Percentiles rank a stretch among this genome's conserved stretches.
These are phyloP conservation scores for Drosophila dunni DNA, from an alignment of 1,140 invertebrate species.

Conservation along the genomic window DNA sequence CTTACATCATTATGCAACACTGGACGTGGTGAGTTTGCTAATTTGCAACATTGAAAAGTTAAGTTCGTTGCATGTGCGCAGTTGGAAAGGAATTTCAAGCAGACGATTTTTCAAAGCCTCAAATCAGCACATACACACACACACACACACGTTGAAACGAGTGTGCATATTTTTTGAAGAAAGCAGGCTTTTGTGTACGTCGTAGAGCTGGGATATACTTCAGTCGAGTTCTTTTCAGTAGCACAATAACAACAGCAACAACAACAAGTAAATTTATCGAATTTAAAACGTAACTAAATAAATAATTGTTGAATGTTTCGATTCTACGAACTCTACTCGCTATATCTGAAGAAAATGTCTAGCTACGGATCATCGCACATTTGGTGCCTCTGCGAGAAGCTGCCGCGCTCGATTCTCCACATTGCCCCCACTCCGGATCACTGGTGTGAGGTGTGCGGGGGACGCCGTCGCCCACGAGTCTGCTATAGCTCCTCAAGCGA, in stretches of 20 bases:
- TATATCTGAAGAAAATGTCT: conserved; percentile 54
- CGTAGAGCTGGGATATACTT: not conserved
- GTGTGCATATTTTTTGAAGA: not conserved
- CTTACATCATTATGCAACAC: not conserved
- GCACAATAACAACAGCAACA: conserved; percentile 4
- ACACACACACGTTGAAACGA: too few species aligned
- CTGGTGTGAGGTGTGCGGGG: conserved; percentile 55
- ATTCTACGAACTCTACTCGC: conserved; percentile 65
- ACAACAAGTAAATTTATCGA: not conserved
- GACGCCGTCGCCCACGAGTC: conserved; percentile 27
- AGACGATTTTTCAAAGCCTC: not conserved
- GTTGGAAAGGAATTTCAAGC: not conserved
- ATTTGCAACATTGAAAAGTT: not conserved
- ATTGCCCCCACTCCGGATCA: conserved; percentile 22
- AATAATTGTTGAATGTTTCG: conserved; percentile 59
- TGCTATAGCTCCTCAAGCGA: conserved; percentile 47
- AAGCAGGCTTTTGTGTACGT: conserved; percentile 7
- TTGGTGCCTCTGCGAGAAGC: conserved; percentile 60
- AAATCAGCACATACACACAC: not conserved
- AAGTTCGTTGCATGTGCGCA: not conserved
- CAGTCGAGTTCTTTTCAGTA: conserved; percentile 14
- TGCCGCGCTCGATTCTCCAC: conserved; percentile 55
- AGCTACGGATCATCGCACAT: not conserved
- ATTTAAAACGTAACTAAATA: not conserved
- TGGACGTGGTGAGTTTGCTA: not conserved